phyloP scores from a whole-genome alignment of 2,113 vertebrate genomes.

The Pantherophis guttatus region DNA sequence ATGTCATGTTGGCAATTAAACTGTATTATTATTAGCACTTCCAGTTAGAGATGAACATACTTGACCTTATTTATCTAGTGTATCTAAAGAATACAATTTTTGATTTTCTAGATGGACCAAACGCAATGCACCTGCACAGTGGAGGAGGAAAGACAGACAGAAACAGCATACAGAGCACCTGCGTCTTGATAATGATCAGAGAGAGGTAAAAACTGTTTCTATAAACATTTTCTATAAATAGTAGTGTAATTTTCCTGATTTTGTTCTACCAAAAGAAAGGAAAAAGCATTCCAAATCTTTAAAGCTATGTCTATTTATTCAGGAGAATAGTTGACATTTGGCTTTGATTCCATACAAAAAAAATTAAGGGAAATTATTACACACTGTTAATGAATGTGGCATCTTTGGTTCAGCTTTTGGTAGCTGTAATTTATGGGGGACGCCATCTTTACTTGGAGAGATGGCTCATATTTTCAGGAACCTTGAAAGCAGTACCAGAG shows the following conservation, averaged over 20 bases:
- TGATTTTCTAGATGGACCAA: conserved; percentile 84
- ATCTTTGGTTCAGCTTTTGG: neutral
- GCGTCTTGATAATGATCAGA: conserved; percentile 95
- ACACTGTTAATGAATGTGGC: neutral
- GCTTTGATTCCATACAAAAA: neutral
- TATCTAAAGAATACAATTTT: conserved; percentile 10
- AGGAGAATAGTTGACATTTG: neutral
- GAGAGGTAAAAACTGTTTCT: conserved; percentile 80
- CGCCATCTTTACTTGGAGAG: neutral
- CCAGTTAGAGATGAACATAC: neutral
- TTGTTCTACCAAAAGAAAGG: neutral
- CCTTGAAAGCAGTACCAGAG: neutral
- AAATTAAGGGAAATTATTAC: neutral
- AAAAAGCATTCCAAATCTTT: neutral
- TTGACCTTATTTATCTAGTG: neutral
- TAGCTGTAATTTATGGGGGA: neutral
- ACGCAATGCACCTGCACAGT: conserved; percentile 94
- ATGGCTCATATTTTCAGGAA: neutral
- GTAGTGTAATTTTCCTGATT: conserved; percentile 7
- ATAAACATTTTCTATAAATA: neutral
- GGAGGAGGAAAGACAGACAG: conserved; percentile 92
- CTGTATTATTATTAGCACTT: too few relatives aligned
- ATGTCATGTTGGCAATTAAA: neutral
- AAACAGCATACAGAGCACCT: conserved; percentile 96
- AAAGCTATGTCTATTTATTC: neutral